Conservation (phyloP, 2,113 vertebrate genomes). For the Paraplagusia blochii region DNA sequence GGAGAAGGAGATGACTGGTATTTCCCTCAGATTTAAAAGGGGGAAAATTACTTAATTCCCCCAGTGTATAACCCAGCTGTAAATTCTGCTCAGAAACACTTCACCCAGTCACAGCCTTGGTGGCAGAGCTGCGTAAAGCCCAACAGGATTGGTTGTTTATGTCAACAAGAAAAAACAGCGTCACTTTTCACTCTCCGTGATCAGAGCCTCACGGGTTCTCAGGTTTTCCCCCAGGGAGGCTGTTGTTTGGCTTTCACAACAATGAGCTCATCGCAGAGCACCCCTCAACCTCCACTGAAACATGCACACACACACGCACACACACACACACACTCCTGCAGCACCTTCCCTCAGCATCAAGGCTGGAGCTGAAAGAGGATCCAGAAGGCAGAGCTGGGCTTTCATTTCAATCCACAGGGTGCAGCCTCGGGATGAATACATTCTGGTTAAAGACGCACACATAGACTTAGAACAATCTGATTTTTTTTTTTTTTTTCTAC, state of each 20-base stretch:
- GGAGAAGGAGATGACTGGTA: not conserved
- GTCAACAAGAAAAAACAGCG: slow-evolving; percentile 39
- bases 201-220: slow-evolving; percentile 55
- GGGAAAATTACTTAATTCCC: not conserved
- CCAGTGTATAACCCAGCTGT: not conserved
- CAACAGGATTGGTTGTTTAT: slow-evolving; percentile 27
- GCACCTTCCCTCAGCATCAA: slow-evolving; percentile 2
- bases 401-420: slow-evolving; percentile 12
- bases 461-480: slow-evolving; percentile 1
- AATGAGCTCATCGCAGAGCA: slow-evolving; percentile 72
- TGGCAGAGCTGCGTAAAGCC: slow-evolving; percentile 2
- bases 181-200: slow-evolving; percentile 45
- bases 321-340: too few species aligned
- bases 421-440: slow-evolving; percentile 21
- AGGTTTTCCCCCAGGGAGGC: slow-evolving; percentile 37
- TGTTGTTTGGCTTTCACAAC: slow-evolving; percentile 68
- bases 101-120: not conserved
- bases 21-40: slow-evolving; percentile 11
- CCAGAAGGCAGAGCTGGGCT: slow-evolving; percentile 16
- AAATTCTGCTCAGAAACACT: slow-evolving; percentile 10
- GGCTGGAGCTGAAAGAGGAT: slow-evolving; percentile 40
- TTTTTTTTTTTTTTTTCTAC: too few species aligned
- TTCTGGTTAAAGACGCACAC: not conserved
- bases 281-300: not conserved
- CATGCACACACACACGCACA: too few species aligned